A percentile compares a stretch with the other conserved stretches of the same genome.
Conservation (phyloP, 2,113 vertebrate genomes). For the Elanus axillaris region DNA sequence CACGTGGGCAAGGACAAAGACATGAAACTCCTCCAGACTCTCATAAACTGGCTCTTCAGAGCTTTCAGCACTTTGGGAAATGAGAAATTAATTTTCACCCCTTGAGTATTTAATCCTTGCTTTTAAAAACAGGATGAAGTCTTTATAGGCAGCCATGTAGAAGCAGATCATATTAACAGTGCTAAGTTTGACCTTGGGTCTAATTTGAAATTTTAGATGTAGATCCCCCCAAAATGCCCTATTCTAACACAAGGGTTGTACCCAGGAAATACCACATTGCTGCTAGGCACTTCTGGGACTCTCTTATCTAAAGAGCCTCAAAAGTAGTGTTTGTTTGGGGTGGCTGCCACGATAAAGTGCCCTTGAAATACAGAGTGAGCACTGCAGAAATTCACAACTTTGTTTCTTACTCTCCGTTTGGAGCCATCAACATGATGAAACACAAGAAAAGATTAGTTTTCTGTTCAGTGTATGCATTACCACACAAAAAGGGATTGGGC, state of each 20-base stretch:
- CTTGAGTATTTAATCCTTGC: fast-evolving
- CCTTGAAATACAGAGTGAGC: not conserved
- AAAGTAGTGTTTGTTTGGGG: fast-evolving
- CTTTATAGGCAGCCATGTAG: fast-evolving
- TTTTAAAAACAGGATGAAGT: not conserved
- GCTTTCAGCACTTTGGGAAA: conserved; percentile 77
- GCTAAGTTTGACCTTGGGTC: not conserved
- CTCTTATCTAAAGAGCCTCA: not conserved
- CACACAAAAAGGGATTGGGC: fast-evolving
- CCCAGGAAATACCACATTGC: fast-evolving
- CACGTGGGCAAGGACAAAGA: conserved; percentile 93
- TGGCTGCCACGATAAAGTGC: fast-evolving
- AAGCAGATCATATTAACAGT: fast-evolving
- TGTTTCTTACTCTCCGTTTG: not conserved
- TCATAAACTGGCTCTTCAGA: conserved; percentile 95
- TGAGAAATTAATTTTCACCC: fast-evolving
- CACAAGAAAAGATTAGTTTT: fast-evolving
- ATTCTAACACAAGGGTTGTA: not conserved
- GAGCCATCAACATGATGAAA: fast-evolving
- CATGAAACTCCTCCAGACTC: conserved; percentile 95
- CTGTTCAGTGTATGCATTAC: fast-evolving
- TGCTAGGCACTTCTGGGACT: not conserved
- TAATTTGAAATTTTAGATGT: not conserved
- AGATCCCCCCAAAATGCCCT: not conserved
- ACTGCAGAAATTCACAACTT: not conserved